phyloP scores from a whole-genome alignment of 2,888 invertebrate species.

The Drosophila anomalata region DNA sequence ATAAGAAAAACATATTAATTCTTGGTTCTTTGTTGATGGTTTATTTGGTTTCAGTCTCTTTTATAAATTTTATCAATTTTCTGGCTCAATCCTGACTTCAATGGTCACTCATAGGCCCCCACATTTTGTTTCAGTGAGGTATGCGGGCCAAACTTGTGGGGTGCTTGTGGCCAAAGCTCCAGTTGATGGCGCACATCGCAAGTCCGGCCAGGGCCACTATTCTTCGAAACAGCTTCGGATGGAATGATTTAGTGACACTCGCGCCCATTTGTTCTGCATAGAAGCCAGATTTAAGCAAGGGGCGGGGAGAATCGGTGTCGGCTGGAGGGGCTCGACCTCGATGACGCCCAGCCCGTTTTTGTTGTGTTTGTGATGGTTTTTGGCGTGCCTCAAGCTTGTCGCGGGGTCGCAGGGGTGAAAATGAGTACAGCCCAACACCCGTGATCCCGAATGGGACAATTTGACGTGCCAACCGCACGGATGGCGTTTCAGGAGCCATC shows the following conservation, averaged over 20 bases:
- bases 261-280: conserved; percentile 61
- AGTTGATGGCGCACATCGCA: conserved; percentile 33
- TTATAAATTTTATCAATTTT: conserved; percentile 1
- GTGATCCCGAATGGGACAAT: conserved; percentile 22
- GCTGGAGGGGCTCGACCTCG: conserved; percentile 55
- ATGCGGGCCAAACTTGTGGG: conserved; percentile 29
- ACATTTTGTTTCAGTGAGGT: conserved; percentile 32
- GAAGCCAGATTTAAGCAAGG: conserved; percentile 40
- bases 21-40: conserved; percentile 9
- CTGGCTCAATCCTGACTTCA: conserved; percentile 24
- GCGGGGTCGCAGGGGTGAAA: conserved; percentile 20
- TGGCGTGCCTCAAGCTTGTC: conserved; percentile 63
- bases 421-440: conserved; percentile 35
- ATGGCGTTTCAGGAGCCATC: conserved; percentile 79
- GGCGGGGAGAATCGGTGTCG: conserved; percentile 45
- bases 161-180: conserved; percentile 54
- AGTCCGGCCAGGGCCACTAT: conserved; percentile 42
- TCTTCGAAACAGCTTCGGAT: conserved; percentile 20
- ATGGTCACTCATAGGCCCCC: conserved; percentile 62
- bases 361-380: conserved; percentile 9
- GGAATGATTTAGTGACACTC: conserved; percentile 28
- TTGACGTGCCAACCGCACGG: conserved; percentile 79
- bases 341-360: conserved; percentile 49
- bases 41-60: conserved; percentile 55
- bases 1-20: not conserved